phyloP scores from a whole-genome alignment of 2,113 vertebrate species.

The Cynocephalus volans region DNA sequence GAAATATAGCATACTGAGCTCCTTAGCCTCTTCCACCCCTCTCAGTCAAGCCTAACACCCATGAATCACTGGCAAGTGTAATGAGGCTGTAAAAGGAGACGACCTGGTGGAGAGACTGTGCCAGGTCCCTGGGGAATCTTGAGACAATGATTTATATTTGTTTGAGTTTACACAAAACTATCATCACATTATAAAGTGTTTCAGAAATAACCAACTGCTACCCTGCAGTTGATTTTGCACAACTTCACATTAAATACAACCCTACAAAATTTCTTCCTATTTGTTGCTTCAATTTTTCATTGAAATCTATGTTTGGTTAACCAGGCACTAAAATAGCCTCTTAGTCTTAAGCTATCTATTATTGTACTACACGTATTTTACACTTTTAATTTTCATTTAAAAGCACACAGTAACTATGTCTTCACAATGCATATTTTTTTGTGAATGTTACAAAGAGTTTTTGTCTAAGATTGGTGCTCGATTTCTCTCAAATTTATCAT shows the following conservation, averaged over 20 bases:
- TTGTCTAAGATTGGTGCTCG: slow-evolving; percentile 23
- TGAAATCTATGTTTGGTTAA: slow-evolving; percentile 75
- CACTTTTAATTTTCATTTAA: slow-evolving; percentile 67
- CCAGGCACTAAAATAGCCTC: slow-evolving; percentile 65
- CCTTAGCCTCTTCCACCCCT: slow-evolving; percentile 64
- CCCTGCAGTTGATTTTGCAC: slow-evolving; percentile 41
- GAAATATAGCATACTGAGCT: slow-evolving; percentile 79
- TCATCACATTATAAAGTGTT: slow-evolving; percentile 43
- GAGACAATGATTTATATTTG: slow-evolving; percentile 76
- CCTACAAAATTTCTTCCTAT: slow-evolving; percentile 10
- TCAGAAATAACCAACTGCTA: slow-evolving; percentile 66
- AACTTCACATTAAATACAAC: slow-evolving; percentile 34
- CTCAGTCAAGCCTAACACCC: slow-evolving; percentile 80
- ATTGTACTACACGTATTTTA: slow-evolving; percentile 48
- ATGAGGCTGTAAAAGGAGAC: slow-evolving; percentile 82
- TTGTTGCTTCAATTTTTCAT: slow-evolving; percentile 38
- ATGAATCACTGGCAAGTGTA: slow-evolving; percentile 84
- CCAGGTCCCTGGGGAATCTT: slow-evolving; percentile 65
- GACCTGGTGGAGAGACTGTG: slow-evolving; percentile 58
- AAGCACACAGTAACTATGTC: slow-evolving; percentile 48
- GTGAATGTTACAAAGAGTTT: slow-evolving; percentile 56
- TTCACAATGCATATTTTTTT: slow-evolving; percentile 70
- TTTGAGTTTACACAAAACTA: slow-evolving; percentile 69
- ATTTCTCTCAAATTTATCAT: slow-evolving; percentile 70
- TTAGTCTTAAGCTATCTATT: slow-evolving; percentile 48